phyloP scores from a whole-genome alignment of 1,140 invertebrate species.

The Drepana arcuata region DNA sequence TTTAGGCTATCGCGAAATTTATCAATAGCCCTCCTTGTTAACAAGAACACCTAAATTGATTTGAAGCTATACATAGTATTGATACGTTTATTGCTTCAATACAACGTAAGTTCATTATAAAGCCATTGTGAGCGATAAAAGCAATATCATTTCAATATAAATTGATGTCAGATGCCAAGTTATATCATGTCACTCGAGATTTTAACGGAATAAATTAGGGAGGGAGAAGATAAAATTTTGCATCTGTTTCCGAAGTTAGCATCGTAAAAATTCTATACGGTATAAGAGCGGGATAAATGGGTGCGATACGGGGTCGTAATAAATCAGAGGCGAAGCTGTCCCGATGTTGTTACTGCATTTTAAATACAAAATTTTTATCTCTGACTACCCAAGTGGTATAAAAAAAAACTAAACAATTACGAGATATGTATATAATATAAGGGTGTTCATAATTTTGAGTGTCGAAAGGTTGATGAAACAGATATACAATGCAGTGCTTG shows the following conservation, averaged over 20 bases:
- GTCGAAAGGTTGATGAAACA: too few relatives aligned
- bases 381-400: neutral
- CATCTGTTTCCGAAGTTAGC: constrained; percentile 20
- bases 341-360: constrained; percentile 4
- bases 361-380: constrained; percentile 6
- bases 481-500: constrained; percentile 1
- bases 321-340: constrained; percentile 11
- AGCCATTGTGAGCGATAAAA: constrained; percentile 1
- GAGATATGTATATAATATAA: neutral
- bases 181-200: constrained; percentile 5
- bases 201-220: constrained; percentile 21
- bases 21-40: too few relatives aligned
- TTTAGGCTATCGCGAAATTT: too few relatives aligned
- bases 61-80: too few relatives aligned
- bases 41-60: too few relatives aligned
- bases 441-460: too few relatives aligned
- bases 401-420: neutral
- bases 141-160: constrained; percentile 1
- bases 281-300: constrained; percentile 15
- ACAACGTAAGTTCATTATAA: constrained; percentile 9
- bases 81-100: too few relatives aligned
- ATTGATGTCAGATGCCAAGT: constrained; percentile 14
- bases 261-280: constrained; percentile 30
- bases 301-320: constrained; percentile 8
- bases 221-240: constrained; percentile 20